Conservation (phyloP, 2,888 invertebrate species). For the Drosophila robusta region DNA sequence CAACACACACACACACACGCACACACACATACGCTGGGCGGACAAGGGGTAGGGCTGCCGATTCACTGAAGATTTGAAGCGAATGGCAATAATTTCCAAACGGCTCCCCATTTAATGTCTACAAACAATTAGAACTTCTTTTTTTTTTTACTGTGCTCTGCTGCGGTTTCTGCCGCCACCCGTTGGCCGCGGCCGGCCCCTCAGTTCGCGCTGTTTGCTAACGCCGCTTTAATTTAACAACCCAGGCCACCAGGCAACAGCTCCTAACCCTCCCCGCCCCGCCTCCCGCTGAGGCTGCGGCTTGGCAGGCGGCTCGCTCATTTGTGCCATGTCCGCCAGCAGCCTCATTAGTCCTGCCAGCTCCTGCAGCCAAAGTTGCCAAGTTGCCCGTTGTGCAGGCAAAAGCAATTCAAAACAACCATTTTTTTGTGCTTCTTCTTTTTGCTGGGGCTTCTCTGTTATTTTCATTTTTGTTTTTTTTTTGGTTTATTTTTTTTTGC, state of each 20-base stretch:
- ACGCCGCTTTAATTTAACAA: conserved; percentile 41
- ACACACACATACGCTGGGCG: conserved; percentile 9
- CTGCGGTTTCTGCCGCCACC: conserved; percentile 15
- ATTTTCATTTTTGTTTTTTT: neutral
- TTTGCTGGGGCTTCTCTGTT: conserved; percentile 17
- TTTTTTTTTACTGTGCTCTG: conserved; percentile 8
- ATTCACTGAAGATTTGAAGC: conserved; percentile 56
- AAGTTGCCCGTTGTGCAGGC: conserved; percentile 53
- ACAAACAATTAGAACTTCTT: conserved; percentile 72
- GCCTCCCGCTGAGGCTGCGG: neutral
- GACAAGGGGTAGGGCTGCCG: neutral
- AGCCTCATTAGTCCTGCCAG: conserved; percentile 66
- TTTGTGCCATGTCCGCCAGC: conserved; percentile 59
- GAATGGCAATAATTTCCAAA: conserved; percentile 76
- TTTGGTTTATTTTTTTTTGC: neutral
- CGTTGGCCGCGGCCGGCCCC: neutral
- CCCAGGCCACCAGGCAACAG: conserved; percentile 18
- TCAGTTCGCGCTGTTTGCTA: conserved; percentile 24
- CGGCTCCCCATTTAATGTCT: conserved; percentile 75
- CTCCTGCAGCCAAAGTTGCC: conserved; percentile 57
- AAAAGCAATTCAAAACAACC: conserved; percentile 66
- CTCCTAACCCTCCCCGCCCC: too few species aligned
- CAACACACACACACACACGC: conserved; percentile 5
- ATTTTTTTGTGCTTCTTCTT: conserved; percentile 32
- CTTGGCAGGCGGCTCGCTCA: conserved; percentile 42